These are phyloP conservation scores for Lagodon rhomboides DNA, from an alignment of 2,797 vertebrate species.

Conservation along the genomic window DNA sequence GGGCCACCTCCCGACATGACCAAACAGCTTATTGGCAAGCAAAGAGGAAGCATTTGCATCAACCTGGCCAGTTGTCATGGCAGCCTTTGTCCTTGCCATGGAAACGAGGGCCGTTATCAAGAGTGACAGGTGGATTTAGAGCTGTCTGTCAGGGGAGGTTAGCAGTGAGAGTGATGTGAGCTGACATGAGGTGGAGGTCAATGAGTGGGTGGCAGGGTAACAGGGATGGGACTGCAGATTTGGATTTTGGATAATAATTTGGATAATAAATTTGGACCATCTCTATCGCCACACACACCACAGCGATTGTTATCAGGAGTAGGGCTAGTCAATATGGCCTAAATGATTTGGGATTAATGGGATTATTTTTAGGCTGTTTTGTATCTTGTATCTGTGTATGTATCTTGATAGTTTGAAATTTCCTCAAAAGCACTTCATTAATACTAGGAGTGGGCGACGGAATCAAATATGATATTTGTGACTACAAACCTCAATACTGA, in stretches of 20 bases:
- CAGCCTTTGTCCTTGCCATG: slow-evolving; percentile 54
- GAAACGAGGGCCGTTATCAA: slow-evolving; percentile 57
- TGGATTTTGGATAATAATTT: slow-evolving; percentile 34
- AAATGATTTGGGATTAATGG: too few relatives aligned
- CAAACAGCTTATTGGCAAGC: slow-evolving; percentile 42
- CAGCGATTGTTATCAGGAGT: background rate
- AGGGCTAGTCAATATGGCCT: too few relatives aligned
- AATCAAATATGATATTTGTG: too few relatives aligned
- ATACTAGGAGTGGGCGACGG: too few relatives aligned
- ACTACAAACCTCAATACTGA: too few relatives aligned
- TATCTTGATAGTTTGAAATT: too few relatives aligned
- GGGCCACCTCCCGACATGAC: background rate
- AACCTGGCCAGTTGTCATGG: slow-evolving; percentile 63
- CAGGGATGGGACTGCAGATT: slow-evolving; percentile 15
- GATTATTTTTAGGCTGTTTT: too few relatives aligned
- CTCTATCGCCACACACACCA: background rate
- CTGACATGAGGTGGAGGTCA: slow-evolving; percentile 50
- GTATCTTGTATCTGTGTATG: too few relatives aligned
- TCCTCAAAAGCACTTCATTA: too few relatives aligned
- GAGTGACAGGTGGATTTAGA: slow-evolving; percentile 63
- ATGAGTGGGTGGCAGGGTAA: background rate
- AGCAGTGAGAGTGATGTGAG: slow-evolving; percentile 57
- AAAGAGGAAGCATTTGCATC: slow-evolving; percentile 43
- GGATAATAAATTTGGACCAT: background rate
- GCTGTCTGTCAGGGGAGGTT: slow-evolving; percentile 60